Evolutionary conservation across 2,797 vertebrate genomes (phyloP), one percentile per base, ranked within the genome.

Genomic region (Lutjanus argentimaculatus): DNA sequence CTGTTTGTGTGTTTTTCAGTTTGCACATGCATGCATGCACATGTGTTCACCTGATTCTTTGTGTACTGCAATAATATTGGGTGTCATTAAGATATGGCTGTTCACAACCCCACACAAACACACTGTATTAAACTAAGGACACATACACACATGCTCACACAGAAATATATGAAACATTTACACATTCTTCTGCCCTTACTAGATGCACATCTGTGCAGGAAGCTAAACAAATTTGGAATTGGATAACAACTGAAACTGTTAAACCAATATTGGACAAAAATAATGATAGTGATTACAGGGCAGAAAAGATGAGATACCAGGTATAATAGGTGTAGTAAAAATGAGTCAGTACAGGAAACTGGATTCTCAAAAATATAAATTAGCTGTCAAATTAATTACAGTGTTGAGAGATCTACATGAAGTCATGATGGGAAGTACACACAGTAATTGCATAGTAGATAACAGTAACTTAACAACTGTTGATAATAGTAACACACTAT

Each of bases 1-100:
- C 15, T 49, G 16, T 64, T 48, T 48, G 17, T 53, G 30, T 53
- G 30, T 75, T 63, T 55, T 56, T 48, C n/a, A 36, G 48, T 74
- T 17, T 72, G 56, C 67, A 19, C 40, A 42, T 59, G 14, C 7
- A 11, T 57, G 21, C n/a, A n/a, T n/a, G n/a, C n/a, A n/a, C n/a
- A n/a, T 66, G 22, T 22, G 14, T 48, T 25, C 14, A 22, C 36
- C 55, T 57, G 62, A 68, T 52, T 53, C 30, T 58, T 0, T 55
- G 16, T 15, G 52, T 7, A 21, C 21, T 40, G 19, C 1, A 49
- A 81, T 65, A 67, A 36, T 19, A 22, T 6, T 17, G 36, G 3
- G 2, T 52, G 22, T 19, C 22, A 81, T 58, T 55, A 17, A 70
- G 36, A 49, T 13, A 4, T 55, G 13, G 13, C 42, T 55, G 14